These are phyloP conservation scores for Homarus americanus DNA, from an alignment of 1,140 invertebrate species.

Conservation along the genomic window DNA sequence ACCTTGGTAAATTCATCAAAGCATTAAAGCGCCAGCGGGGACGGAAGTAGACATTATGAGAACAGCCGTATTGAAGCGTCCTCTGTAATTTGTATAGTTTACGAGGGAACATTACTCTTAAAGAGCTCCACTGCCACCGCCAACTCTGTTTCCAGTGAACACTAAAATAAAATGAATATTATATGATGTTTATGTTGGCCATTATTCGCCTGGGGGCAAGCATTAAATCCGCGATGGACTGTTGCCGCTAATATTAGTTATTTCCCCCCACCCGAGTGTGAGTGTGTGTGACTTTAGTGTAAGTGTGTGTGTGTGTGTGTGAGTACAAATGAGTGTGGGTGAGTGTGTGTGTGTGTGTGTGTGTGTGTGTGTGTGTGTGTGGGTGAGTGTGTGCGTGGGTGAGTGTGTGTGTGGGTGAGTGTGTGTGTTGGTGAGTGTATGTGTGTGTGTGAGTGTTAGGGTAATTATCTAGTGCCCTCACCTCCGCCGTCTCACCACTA, in stretches of 20 bases:
- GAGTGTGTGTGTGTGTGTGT: not conserved
- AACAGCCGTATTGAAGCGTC: conserved; percentile 49
- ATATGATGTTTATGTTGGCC: conserved; percentile 55
- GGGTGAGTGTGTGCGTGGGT: not conserved
- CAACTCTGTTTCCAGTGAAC: conserved; percentile 36
- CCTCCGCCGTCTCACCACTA: no score
- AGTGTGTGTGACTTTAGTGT: not conserved
- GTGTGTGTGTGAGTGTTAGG: not conserved
- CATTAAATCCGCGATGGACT: conserved; percentile 34
- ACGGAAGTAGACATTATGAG: conserved; percentile 48
- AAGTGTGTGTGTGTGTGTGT: conserved; percentile 28
- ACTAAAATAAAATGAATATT: conserved; percentile 59
- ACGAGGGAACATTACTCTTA: conserved; percentile 51
- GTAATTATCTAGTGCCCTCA: no score
- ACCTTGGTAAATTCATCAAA: conserved; percentile 46
- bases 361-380: conserved; percentile 1
- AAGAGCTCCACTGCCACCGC: conserved; percentile 12
- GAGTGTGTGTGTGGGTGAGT: not conserved
- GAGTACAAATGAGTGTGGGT: not conserved
- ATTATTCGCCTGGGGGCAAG: conserved; percentile 29
- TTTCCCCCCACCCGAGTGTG: conserved; percentile 16
- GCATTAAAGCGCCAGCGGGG: conserved; percentile 24
- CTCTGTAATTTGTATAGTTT: conserved; percentile 59
- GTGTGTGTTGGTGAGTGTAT: not conserved
- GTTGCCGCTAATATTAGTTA: conserved; percentile 22